Conservation (phyloP, 2,888 invertebrate genomes). For the Laspeyria flexula region DNA sequence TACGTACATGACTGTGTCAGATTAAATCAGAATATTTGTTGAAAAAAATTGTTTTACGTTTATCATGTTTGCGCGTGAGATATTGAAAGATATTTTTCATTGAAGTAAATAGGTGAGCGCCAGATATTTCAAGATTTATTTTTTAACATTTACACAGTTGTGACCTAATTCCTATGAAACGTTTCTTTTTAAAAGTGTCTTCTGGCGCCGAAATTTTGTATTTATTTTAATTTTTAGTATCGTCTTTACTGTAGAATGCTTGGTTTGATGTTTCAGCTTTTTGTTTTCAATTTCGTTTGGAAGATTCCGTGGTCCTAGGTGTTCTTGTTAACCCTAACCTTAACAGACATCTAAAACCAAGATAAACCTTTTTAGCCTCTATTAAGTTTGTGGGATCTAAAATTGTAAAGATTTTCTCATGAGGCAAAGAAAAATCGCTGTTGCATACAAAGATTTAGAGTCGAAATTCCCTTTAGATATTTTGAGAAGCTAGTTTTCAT, state of each 20-base stretch:
- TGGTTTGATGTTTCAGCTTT: not conserved
- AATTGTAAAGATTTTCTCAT: not conserved
- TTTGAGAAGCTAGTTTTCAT: not conserved
- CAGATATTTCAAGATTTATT: constrained; percentile 11
- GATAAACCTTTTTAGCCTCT: too few species aligned
- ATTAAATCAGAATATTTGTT: too few species aligned
- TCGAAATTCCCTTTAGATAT: not conserved
- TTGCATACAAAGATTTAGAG: not conserved
- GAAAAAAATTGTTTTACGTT: not conserved
- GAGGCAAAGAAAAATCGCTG: not conserved
- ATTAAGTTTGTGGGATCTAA: too few species aligned
- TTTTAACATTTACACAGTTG: constrained; percentile 15
- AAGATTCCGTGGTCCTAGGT: too few species aligned
- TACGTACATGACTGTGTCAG: too few species aligned
- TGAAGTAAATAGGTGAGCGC: constrained; percentile 22
- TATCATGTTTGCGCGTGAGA: not conserved
- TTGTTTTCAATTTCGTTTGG: too few species aligned
- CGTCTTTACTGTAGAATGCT: too few species aligned
- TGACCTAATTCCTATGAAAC: constrained; percentile 21
- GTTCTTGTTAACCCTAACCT: not conserved
- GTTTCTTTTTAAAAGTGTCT: not conserved
- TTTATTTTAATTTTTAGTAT: too few species aligned
- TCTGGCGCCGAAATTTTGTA: not conserved
- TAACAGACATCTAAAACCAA: not conserved
- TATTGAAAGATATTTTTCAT: not conserved